Evolutionary conservation across 2,888 invertebrate species (phyloP).

Genomic region (Drymonia ruficornis): DNA sequence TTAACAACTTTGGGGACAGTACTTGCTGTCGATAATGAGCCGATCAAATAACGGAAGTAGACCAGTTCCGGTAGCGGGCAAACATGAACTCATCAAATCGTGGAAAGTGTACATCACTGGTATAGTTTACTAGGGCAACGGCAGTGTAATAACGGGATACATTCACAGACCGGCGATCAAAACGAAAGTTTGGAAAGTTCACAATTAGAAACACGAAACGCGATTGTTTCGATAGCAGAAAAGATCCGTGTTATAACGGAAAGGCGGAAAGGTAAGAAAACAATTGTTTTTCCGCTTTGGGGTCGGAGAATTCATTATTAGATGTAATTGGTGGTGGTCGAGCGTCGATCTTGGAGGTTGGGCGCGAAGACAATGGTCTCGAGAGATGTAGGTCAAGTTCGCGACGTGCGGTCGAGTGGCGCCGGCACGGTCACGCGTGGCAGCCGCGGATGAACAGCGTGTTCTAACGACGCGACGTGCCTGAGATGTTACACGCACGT

Average conservation of each 20-base stretch:
- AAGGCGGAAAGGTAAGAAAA: conserved; percentile 19
- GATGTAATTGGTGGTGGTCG: conserved; percentile 42
- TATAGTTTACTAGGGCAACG: conserved; percentile 63
- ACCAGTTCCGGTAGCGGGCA: conserved; percentile 34
- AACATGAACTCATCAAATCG: conserved; percentile 46
- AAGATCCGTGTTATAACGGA: conserved; percentile 26
- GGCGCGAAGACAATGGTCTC: conserved; percentile 68
- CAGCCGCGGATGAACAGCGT: conserved; percentile 5
- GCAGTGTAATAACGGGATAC: conserved; percentile 66
- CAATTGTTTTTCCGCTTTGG: conserved; percentile 41
- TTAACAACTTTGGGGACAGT: background rate
- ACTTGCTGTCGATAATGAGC: conserved; percentile 7
- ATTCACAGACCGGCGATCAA: conserved; percentile 63
- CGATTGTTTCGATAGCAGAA: conserved; percentile 28
- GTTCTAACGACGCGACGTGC: conserved; percentile 5
- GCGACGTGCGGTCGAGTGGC: conserved; percentile 57
- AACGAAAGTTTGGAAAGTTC: conserved; percentile 80
- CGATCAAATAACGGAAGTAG: conserved; percentile 20
- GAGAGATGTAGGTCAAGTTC: conserved; percentile 79
- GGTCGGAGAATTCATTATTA: conserved; percentile 43
- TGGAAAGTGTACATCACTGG: conserved; percentile 58
- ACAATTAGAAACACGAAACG: conserved; percentile 63
- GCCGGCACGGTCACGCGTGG: conserved; percentile 57
- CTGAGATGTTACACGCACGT: conserved; percentile 2
- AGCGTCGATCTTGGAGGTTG: conserved; percentile 63